Evolutionary conservation across 2,888 invertebrate species (phyloP).

Genomic region (Hyposoter dolosus): DNA sequence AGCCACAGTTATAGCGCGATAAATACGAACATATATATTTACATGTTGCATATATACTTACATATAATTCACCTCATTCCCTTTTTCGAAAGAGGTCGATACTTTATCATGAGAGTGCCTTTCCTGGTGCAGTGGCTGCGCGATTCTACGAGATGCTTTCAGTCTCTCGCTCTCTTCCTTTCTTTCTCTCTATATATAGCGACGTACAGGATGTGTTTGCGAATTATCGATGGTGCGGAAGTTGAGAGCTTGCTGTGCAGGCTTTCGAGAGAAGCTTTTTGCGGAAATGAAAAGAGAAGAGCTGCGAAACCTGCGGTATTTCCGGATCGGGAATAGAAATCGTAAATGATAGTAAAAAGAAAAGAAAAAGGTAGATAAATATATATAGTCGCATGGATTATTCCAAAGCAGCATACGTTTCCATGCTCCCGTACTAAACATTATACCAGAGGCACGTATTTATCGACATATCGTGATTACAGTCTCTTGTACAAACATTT

Average conservation of each 20-base stretch:
- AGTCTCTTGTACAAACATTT: slow-evolving; percentile 13
- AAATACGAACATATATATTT: background rate
- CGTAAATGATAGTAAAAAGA: background rate
- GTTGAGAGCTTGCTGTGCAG: slow-evolving; percentile 27
- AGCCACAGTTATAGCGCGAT: slow-evolving; percentile 10
- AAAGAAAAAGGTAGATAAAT: background rate
- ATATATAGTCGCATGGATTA: slow-evolving; percentile 25
- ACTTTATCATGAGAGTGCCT: slow-evolving; percentile 64
- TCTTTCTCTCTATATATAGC: slow-evolving; percentile 6
- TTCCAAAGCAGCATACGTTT: slow-evolving; percentile 6
- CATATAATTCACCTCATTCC: slow-evolving; percentile 40
- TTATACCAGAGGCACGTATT: slow-evolving; percentile 25
- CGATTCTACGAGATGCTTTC: slow-evolving; percentile 21
- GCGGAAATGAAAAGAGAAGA: slow-evolving; percentile 24
- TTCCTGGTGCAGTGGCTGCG: slow-evolving; percentile 17
- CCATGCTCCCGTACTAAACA: background rate
- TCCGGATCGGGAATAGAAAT: slow-evolving; percentile 28
- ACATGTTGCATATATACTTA: slow-evolving; percentile 25
- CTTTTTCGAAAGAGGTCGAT: slow-evolving; percentile 43
- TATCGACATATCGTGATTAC: slow-evolving; percentile 13
- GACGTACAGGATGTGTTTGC: slow-evolving; percentile 46
- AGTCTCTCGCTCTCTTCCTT: background rate
- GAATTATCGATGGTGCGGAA: slow-evolving; percentile 54
- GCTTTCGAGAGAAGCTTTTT: slow-evolving; percentile 26
- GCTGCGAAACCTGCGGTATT: slow-evolving; percentile 10